Evolutionary conservation across 2,888 invertebrate species (phyloP), one percentile per base, ranked within the genome.

Genomic region (Thecophora atra): DNA sequence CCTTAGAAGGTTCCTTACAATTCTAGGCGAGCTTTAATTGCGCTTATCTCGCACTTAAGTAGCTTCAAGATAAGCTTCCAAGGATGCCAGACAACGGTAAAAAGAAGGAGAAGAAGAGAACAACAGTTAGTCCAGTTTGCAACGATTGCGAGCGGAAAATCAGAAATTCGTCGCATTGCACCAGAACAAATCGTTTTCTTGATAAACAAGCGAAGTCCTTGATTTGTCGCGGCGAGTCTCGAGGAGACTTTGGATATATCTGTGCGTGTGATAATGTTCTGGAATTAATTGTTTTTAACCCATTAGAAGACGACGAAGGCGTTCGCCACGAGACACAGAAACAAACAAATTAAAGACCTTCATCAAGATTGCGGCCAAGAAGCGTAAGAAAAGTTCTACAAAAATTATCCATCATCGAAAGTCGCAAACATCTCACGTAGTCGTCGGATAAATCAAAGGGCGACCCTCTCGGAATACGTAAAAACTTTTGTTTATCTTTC

Each of bases 31-130:
- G 13, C 21, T 68, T 63, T 68, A 72, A 72, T 72, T 72, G 68
- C 47, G 63, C 63, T 72, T 72, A 72, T 72, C 68, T 60, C 64
- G 52, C 30, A 19, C 51, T 64, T 64, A 68, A 72, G 47, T 68
- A 54, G 54, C 68, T 68, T 63, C 54, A 28, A 37, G 68, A 72
- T 72, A 68, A 56, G 19, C 30, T 52, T 44, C 63, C n/a, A n/a
- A 26, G 52, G 24, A 19, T 13, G 7, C 24, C 6, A 30, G 47
- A 63, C 47, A 30, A 37, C 13, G 54, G 21, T 21, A 56, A n/a
- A 65, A 51, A 65, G 26, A 68, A 37, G 44, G 13, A 58, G 21
- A 56, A 37, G 13, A 11, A 24, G 42, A 68, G 2, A 24, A 42
- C 15, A 56, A 44, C 21, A 21, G 58, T 15, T 15, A 24, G 11